phyloP scores from a whole-genome alignment of 1,140 invertebrate species.

The Whitmania pigra region DNA sequence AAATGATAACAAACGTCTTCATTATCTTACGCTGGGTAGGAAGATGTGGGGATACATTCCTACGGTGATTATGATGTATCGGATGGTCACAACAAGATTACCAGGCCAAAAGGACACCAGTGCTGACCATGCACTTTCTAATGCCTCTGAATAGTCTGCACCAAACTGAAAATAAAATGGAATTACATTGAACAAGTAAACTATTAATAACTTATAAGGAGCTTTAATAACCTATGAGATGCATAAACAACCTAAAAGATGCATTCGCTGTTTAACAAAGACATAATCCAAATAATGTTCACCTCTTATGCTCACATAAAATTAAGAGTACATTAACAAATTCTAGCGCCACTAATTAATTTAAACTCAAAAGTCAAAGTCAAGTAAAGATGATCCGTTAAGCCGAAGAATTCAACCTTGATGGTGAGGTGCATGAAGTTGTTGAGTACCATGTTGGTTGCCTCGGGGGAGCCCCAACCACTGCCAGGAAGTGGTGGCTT shows the following conservation, averaged over 20 bases:
- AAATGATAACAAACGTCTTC: not conserved
- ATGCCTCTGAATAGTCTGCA: slow-evolving; percentile 83
- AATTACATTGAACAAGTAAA: too few species aligned
- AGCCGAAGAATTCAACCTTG: slow-evolving; percentile 52
- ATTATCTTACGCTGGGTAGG: slow-evolving; percentile 60
- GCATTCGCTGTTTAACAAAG: too few species aligned
- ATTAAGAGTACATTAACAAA: too few species aligned
- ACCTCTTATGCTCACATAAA: too few species aligned
- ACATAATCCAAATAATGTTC: too few species aligned
- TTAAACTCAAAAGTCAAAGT: too few species aligned
- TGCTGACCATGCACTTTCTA: slow-evolving; percentile 87
- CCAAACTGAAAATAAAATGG: slow-evolving; percentile 57
- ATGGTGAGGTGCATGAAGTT: slow-evolving; percentile 96
- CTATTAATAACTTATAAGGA: too few species aligned
- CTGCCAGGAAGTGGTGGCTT: slow-evolving; percentile 53
- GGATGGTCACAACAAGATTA: slow-evolving; percentile 88
- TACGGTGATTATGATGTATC: slow-evolving; percentile 91
- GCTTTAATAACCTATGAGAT: too few species aligned
- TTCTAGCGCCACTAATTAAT: too few species aligned
- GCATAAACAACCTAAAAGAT: too few species aligned
- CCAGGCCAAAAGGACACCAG: slow-evolving; percentile 88
- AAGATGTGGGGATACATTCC: slow-evolving; percentile 86
- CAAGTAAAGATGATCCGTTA: too few species aligned
- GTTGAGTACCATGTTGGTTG: slow-evolving; percentile 98
- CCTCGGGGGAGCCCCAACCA: slow-evolving; percentile 87